These are phyloP conservation scores for Poeciliopsis turneri DNA, from an alignment of 2,797 vertebrate species.

Conservation along the genomic window DNA sequence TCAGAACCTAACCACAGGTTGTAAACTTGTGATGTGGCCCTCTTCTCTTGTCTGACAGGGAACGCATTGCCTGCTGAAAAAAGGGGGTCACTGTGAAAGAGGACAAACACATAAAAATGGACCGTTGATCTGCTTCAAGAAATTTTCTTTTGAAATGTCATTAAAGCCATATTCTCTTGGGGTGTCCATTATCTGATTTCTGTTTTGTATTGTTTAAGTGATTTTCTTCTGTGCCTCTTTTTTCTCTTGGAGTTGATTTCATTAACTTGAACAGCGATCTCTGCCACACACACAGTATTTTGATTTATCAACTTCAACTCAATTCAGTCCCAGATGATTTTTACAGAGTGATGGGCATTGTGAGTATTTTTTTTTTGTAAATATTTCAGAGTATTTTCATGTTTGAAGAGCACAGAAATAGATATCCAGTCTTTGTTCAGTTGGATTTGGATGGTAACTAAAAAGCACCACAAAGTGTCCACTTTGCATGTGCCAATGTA, in stretches of 20 bases:
- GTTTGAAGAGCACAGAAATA: slow-evolving; percentile 77
- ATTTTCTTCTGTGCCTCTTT: slow-evolving; percentile 76
- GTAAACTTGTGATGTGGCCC: slow-evolving; percentile 50
- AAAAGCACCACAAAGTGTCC: slow-evolving; percentile 81
- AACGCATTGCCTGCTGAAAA: slow-evolving; percentile 62
- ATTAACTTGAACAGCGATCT: slow-evolving; percentile 70
- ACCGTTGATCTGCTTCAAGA: slow-evolving; percentile 65
- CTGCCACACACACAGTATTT: slow-evolving; percentile 69
- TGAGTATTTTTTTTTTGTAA: slow-evolving; percentile 79
- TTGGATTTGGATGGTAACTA: slow-evolving; percentile 77
- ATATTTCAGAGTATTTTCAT: slow-evolving; percentile 84
- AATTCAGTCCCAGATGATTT: slow-evolving; percentile 55
- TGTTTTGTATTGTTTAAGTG: slow-evolving; percentile 77
- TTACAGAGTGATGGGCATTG: slow-evolving; percentile 70
- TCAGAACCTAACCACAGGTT: slow-evolving; percentile 48
- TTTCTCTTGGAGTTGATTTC: slow-evolving; percentile 63
- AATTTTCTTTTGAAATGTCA: slow-evolving; percentile 69
- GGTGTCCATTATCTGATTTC: slow-evolving; percentile 71
- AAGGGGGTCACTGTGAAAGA: slow-evolving; percentile 59
- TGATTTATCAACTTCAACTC: slow-evolving; percentile 57
- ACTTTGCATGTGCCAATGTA: slow-evolving; percentile 83
- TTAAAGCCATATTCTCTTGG: slow-evolving; percentile 82
- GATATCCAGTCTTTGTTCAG: slow-evolving; percentile 76
- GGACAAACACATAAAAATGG: slow-evolving; percentile 29
- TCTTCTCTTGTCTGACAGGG: slow-evolving; percentile 47